phyloP scores from a whole-genome alignment of 2,888 invertebrate species.

The Morpho helenor region DNA sequence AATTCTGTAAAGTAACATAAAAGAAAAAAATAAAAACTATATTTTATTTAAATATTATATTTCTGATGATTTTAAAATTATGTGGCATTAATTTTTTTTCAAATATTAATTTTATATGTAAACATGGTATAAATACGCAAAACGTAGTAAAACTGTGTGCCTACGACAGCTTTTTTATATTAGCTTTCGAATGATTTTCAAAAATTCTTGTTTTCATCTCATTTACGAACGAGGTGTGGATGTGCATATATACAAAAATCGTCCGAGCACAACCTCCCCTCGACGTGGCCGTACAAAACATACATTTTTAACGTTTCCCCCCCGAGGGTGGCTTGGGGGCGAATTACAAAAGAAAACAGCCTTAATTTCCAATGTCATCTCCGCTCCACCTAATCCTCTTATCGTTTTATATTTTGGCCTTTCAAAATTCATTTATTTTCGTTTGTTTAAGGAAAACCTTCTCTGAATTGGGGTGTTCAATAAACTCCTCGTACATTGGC shows the following conservation, averaged over 20 bases:
- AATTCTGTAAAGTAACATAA: too few species aligned
- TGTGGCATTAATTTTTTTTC: too few species aligned
- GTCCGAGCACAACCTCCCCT: constrained; percentile 47
- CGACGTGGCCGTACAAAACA: constrained; percentile 53
- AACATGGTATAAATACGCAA: too few species aligned
- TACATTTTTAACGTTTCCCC: constrained; percentile 72
- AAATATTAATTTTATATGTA: too few species aligned
- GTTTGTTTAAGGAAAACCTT: constrained; percentile 73
- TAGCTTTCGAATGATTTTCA: too few species aligned
- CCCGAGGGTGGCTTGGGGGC: constrained; percentile 61
- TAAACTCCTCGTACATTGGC: constrained; percentile 49
- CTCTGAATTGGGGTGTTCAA: constrained; percentile 40
- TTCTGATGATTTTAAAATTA: too few species aligned
- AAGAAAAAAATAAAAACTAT: too few species aligned
- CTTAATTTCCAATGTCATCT: constrained; percentile 80
- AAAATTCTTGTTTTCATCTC: too few species aligned
- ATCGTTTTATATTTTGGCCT: constrained; percentile 76
- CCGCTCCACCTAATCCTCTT: constrained; percentile 78
- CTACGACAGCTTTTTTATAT: too few species aligned
- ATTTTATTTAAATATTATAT: too few species aligned
- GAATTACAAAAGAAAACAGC: constrained; percentile 79
- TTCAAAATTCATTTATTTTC: constrained; percentile 78
- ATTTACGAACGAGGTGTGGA: constrained; percentile 17
- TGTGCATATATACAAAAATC: constrained; percentile 39
- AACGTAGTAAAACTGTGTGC: too few species aligned